Base-by-base conservation (phyloP, 2,113 vertebrate species). In the Spermophilus dauricus region DNA sequence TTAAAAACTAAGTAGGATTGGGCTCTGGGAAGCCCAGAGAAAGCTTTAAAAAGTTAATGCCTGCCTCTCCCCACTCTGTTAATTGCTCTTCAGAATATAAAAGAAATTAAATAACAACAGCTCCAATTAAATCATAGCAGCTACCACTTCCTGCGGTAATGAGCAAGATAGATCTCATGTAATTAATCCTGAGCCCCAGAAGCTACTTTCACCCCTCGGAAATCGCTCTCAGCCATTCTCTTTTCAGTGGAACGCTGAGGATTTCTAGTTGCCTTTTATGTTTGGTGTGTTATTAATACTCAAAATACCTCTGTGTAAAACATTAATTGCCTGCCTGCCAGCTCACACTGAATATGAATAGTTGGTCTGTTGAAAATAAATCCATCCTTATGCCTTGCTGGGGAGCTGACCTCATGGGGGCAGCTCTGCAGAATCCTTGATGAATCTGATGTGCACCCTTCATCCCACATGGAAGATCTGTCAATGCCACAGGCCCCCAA, bases 31-130 rank as follows among this genome's bases (percentile, higher is more conserved):
- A 86, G 34, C 22, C 34, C 34, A 51, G 32, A 53, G 77, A 76
- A 95, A 91, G 53, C 83, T 69, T 85, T 61, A 56, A 86, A 72
- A 90, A 61, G 37, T 70, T 70, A 77, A 95, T 91, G 48, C 53
- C 63, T 93, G 26, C 65, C 45, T 96, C 72, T 77, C 81, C 58
- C 93, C 61, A 78, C 17, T 92, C 86, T 72, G 75, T 92, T 97
- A 96, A 97, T 97, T 97, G 95, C 95, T 95, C 95, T 97, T 96
- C 92, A 94, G 84, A 97, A 96, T 97, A 96, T 77, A 92, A 94
- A 97, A 94, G 91, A 97, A 97, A 97, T 98, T 97, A 98, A 98
- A 94, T 96, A 97, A 97, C 92, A 97, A 98, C 91, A 84, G 88
- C 65, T 85, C 72, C 97, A 96, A 96, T 98, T 97, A 98, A 96